Base-by-base conservation (phyloP, 2,113 vertebrate genomes). In the Peromyscus leucopus region DNA sequence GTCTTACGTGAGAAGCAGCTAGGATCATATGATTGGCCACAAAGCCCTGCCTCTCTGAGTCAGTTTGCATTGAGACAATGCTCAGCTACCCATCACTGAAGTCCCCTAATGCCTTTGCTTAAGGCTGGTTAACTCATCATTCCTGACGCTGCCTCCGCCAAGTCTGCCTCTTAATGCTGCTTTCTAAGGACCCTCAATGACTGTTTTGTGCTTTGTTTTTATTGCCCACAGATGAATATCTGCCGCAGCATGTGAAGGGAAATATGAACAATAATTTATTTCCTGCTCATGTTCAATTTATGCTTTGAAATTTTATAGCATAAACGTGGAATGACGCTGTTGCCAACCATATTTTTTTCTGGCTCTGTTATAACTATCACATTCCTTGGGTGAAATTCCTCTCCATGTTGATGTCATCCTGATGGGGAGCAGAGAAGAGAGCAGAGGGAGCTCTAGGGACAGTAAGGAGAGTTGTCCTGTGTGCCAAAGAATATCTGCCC, bases 231-330 rank as follows among this genome's bases (percentile, higher is more conserved):
- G 88, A 84, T 78, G 57, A n/a, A 94, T 91, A 39, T 96, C 92
- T 96, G 89, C n/a, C 63, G 90, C 12, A 13, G 63, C 83, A 21
- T 87, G 31, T 93, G 48, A 95, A 94, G 78, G 67, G 39, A 89
- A 89, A 79, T 67, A 63, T 89, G 91, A 95, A 95, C 57, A 55
- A 31, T 93, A 96, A 96, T 93, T 94, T 48, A 39, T 93, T 92
- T 89, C 79, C 82, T 86, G 79, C 74, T 96, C 79, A 90, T 55
- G 86, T 97, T 96, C 91, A 94, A 72, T 95, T 95, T 93, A 80
- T 7, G 33, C 57, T 67, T 96, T 90, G 79, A 84, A 92, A 72
- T 90, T 94, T 95, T 91, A 67, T 76, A 82, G 76, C 55, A 79
- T 84, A 76, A 76, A 76, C 59, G 19, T 85, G 84, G 57, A 86